Base-by-base conservation (phyloP, 2,888 invertebrate genomes). In the Notodonta ziczac region DNA sequence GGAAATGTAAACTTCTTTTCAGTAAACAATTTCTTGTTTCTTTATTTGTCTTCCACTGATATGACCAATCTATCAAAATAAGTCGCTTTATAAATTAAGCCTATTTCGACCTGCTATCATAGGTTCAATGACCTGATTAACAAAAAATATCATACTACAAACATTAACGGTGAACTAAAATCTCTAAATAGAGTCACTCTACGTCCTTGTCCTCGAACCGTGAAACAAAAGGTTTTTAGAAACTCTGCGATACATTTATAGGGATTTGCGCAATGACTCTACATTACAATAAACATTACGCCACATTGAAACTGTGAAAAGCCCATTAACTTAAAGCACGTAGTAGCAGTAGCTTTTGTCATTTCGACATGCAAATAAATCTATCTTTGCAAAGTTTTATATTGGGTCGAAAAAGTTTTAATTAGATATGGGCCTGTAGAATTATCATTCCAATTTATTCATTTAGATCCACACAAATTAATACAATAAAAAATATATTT, bases 251-350 rank as follows among this genome's bases (percentile, higher is more conserved):
- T 55, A 40, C 55, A 14, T 54, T 54, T 39, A 55, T 9, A 53
- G 53, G 40, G 40, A 13, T 14, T 55, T 55, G 32, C 40, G 61
- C 52, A 65, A 65, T 55, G 60, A 42, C 16, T 69, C 63, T 67
- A 59, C 60, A 62, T 60, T 42, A 67, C 51, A 62, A 65, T 59
- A 69, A 58, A 58, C 42, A 14, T 50, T 57, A 48, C 48, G n/a
- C 24, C 50, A 51, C 35, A 48, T 40, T 40, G 40, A 50, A 51
- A 10, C 50, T 14, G 40, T 51, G 57, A 14, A 58, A 58, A 51
- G 57, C 50, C 24, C 13, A 51, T 32, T 52, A 52, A 13, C 32
- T 32, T 51, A 4, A 52, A 52, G 24, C 52, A 52, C 52, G 52
- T 52, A 24, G 24, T 24, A 32, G 9, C 10, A 0, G n/a, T n/a